Evolutionary conservation across 2,888 invertebrate species (phyloP), one percentile per base, ranked within the genome.

Genomic region (Camptogramma bilineatum): DNA sequence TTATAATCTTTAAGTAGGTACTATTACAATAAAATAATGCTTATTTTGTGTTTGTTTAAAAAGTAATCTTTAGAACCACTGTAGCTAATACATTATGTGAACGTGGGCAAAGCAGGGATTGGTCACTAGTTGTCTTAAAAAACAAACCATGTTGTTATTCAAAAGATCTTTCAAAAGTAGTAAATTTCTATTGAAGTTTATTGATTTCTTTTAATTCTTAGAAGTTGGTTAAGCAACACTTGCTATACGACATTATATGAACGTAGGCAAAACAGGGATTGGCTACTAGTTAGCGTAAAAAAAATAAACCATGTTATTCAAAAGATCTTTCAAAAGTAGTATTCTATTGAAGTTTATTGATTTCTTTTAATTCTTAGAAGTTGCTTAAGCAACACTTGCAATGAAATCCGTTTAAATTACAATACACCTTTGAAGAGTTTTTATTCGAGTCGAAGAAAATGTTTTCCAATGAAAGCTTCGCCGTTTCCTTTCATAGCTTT

Each of bases 401-500:
- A 50, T 50, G 16, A 18, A 61, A 61, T 61, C 52, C 48, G 44
- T 50, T 66, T 58, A 19, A 61, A 69, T 63, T 65, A 68, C 46
- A 63, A 66, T 64, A 70, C 64, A 58, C 62, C 70, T 68, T 68
- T 73, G 57, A 54, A 57, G 64, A 68, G 57, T 68, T 68, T 64
- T 56, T 59, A 17, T 64, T 24, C 52, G 70, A 73, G 68, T 65
- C 46, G 66, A 77, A 77, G 75, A 74, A 39, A 84, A 86, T 86
- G 84, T 86, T 87, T 84, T 80, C 77, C 82, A 78, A 85, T 78
- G 72, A 73, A 75, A 76, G 70, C 77, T 72, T 66, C 47, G 10
- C 60, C 68, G 71, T 73, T 79, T 76, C 82, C 79, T 83, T 86
- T 83, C 80, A 81, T 70, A 67, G 79, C 81, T 85, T 80, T 81